These are phyloP conservation scores for Tenthredo livida DNA, from an alignment of 2,888 invertebrate species.

Conservation along the genomic window DNA sequence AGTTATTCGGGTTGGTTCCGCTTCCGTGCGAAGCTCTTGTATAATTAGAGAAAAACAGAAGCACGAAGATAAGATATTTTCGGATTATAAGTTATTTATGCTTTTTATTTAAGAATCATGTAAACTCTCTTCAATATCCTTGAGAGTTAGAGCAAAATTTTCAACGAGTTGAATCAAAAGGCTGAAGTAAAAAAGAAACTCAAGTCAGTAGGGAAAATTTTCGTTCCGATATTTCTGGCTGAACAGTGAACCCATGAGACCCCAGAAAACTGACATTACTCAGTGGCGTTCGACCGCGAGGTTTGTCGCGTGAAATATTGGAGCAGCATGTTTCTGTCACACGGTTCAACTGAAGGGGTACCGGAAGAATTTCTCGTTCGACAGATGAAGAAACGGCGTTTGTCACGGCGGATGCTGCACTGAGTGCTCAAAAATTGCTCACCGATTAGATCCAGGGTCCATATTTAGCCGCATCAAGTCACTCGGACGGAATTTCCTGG, in stretches of 20 bases:
- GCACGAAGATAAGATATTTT: neutral
- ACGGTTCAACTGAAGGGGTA: conserved; percentile 60
- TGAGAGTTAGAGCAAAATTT: neutral
- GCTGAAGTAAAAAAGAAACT: neutral
- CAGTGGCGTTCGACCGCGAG: conserved; percentile 57
- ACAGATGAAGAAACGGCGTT: conserved; percentile 47
- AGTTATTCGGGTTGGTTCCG: neutral
- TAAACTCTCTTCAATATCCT: neutral
- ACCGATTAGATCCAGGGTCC: neutral
- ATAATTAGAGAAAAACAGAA: conserved; percentile 12
- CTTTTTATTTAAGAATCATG: neutral
- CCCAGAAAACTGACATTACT: conserved; percentile 57
- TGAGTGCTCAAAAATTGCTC: conserved; percentile 23
- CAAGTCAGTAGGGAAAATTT: neutral
- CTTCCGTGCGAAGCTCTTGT: neutral
- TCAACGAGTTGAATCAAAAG: neutral
- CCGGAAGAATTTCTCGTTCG: conserved; percentile 47
- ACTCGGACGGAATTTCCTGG: neutral
- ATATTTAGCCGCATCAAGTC: neutral
- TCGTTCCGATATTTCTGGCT: conserved; percentile 9
- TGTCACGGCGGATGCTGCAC: conserved; percentile 45
- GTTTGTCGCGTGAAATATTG: conserved; percentile 60
- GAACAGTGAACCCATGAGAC: conserved; percentile 4
- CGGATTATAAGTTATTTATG: no score
- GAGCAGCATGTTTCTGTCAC: conserved; percentile 62